Evolutionary conservation across 2,888 invertebrate species (phyloP).

Genomic region (Brachyptera putata): DNA sequence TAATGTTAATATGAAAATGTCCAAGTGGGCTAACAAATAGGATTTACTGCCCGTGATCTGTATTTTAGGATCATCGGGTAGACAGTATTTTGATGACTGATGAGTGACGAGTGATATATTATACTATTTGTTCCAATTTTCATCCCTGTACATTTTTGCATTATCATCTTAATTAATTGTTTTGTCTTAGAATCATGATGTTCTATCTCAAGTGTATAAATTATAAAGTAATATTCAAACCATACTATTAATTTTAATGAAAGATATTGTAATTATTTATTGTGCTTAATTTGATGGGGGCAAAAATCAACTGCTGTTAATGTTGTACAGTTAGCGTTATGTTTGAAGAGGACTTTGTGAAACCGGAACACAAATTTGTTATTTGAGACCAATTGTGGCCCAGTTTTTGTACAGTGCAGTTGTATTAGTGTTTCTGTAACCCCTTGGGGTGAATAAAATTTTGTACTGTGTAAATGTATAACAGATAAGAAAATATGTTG

Average conservation of each 20-base stretch:
- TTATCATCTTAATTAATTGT: background rate
- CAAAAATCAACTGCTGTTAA: slow-evolving; percentile 21
- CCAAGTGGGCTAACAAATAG: slow-evolving; percentile 15
- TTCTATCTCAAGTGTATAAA: slow-evolving; percentile 3
- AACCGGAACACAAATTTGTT: slow-evolving; percentile 26
- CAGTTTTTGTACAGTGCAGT: slow-evolving; percentile 32
- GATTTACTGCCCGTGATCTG: background rate
- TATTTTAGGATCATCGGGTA: slow-evolving; percentile 32
- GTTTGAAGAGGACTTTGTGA: slow-evolving; percentile 26
- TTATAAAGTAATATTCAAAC: slow-evolving; percentile 2
- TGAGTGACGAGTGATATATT: slow-evolving; percentile 26
- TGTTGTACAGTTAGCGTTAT: slow-evolving; percentile 32
- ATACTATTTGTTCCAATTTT: slow-evolving; percentile 27
- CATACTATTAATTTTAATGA: background rate
- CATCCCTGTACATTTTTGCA: slow-evolving; percentile 27
- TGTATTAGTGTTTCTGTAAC: slow-evolving; percentile 35
- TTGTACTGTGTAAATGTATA: slow-evolving; percentile 84
- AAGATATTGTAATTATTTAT: slow-evolving; percentile 29
- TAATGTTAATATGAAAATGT: slow-evolving; percentile 32
- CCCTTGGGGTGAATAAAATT: slow-evolving; percentile 57
- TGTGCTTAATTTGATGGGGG: slow-evolving; percentile 28
- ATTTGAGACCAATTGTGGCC: slow-evolving; percentile 25
- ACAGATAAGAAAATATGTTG: slow-evolving; percentile 39
- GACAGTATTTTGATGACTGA: slow-evolving; percentile 33
- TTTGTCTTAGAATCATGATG: background rate